These are phyloP conservation scores for Mastacembelus armatus DNA, from an alignment of 2,797 vertebrate genomes.

Conservation along the genomic window DNA sequence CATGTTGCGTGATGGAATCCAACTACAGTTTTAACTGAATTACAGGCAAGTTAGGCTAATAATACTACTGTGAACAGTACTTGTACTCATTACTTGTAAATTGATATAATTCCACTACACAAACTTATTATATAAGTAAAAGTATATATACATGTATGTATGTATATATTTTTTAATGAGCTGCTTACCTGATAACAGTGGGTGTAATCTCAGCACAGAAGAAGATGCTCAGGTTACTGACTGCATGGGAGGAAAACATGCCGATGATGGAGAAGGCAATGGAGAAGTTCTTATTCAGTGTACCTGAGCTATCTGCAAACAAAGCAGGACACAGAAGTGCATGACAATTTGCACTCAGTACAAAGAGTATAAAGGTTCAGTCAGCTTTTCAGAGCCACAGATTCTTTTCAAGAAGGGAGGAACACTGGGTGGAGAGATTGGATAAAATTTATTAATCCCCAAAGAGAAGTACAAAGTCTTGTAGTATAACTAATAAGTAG, in stretches of 20 bases:
- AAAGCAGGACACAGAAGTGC: slow-evolving; percentile 45
- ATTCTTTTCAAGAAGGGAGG: too few species aligned
- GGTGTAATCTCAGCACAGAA: slow-evolving; percentile 98
- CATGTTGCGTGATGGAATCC: slow-evolving; percentile 15
- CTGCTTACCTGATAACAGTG: slow-evolving; percentile 94
- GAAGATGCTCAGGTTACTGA: slow-evolving; percentile 96
- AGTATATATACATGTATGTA: too few species aligned
- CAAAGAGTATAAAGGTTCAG: too few species aligned
- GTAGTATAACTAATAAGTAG: too few species aligned
- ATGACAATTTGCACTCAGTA: slow-evolving; percentile 1
- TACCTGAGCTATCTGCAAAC: slow-evolving; percentile 85
- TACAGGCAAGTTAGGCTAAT: background rate
- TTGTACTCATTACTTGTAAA: background rate
- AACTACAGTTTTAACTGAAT: slow-evolving; percentile 4
- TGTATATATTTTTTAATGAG: slow-evolving; percentile 17
- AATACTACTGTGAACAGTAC: background rate
- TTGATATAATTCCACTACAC: background rate
- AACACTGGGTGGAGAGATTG: too few species aligned
- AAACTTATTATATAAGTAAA: too few species aligned
- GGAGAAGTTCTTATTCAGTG: slow-evolving; percentile 93
- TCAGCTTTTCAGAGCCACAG: too few species aligned
- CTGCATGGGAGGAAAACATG: slow-evolving; percentile 97
- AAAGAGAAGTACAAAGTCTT: too few species aligned
- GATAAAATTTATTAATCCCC: too few species aligned
- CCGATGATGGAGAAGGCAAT: slow-evolving; percentile 95